Evolutionary conservation across 1,140 invertebrate species (phyloP).

Genomic region (Ooceraea biroi): DNA sequence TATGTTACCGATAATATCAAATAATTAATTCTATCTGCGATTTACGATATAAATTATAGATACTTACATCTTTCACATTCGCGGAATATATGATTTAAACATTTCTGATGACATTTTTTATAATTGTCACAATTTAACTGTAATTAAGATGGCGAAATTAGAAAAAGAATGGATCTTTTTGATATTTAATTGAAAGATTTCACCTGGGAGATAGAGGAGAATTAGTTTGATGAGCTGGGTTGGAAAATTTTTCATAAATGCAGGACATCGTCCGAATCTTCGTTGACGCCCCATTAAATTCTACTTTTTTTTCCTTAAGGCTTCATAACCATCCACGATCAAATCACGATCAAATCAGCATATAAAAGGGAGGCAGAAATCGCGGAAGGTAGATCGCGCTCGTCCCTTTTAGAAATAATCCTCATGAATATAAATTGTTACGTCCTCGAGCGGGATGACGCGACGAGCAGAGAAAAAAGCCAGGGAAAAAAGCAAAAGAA

Average conservation of each 20-base stretch:
- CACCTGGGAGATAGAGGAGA: neutral
- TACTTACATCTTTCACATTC: neutral
- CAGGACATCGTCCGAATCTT: conserved; percentile 51
- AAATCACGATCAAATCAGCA: conserved; percentile 69
- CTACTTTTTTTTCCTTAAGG: conserved; percentile 63
- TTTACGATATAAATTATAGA: neutral
- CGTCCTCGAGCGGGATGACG: conserved; percentile 55
- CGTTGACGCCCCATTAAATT: conserved; percentile 71
- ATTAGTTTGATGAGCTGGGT: conserved; percentile 30
- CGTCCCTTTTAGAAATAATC: conserved; percentile 67
- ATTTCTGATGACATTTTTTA: neutral
- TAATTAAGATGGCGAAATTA: conserved; percentile 10
- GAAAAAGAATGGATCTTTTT: conserved; percentile 38
- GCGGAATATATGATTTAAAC: neutral
- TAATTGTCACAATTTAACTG: neutral
- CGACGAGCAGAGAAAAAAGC: conserved; percentile 53
- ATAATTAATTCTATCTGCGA: neutral
- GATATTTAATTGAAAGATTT: conserved; percentile 53
- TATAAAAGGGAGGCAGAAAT: conserved; percentile 55
- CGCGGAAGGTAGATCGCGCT: conserved; percentile 38
- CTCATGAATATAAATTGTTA: conserved; percentile 77
- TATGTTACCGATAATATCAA: neutral
- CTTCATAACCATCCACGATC: conserved; percentile 67
- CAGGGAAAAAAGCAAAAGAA: conserved; percentile 41
- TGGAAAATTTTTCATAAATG: conserved; percentile 53